phyloP scores from a whole-genome alignment of 2,113 vertebrate genomes.

The Aegypius monachus region DNA sequence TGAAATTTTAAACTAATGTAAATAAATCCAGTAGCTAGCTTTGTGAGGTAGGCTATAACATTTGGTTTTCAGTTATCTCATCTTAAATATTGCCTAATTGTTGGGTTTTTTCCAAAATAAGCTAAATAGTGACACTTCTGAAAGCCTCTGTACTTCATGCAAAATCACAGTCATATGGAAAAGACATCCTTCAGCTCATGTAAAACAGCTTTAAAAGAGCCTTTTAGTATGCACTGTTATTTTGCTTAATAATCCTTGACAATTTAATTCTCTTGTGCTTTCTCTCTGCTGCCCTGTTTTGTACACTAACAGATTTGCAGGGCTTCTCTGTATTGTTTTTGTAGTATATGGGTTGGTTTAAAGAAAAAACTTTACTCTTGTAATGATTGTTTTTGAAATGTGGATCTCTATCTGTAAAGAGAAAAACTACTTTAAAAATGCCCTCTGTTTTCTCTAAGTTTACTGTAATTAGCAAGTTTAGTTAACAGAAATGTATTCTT shows the following conservation, averaged over 20 bases:
- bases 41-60: background rate
- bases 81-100: background rate
- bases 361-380: slow-evolving; percentile 28
- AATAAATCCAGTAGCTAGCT: background rate
- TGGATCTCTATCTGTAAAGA: background rate
- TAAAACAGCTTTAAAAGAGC: background rate
- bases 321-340: slow-evolving; percentile 13
- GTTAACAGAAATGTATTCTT: background rate
- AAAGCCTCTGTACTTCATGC: background rate
- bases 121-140: background rate
- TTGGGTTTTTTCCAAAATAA: background rate
- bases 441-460: slow-evolving; percentile 12
- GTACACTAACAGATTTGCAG: background rate
- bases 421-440: background rate
- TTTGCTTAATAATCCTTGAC: background rate
- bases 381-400: background rate
- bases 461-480: background rate
- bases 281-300: background rate
- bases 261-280: background rate
- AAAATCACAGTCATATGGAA: background rate
- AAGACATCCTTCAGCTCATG: background rate
- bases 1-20: slow-evolving; percentile 12
- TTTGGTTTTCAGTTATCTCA: background rate
- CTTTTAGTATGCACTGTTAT: background rate
- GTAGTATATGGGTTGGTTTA: slow-evolving; percentile 3